Evolutionary conservation across 2,797 vertebrate species (phyloP).

Genomic region (Amazona finschi): DNA sequence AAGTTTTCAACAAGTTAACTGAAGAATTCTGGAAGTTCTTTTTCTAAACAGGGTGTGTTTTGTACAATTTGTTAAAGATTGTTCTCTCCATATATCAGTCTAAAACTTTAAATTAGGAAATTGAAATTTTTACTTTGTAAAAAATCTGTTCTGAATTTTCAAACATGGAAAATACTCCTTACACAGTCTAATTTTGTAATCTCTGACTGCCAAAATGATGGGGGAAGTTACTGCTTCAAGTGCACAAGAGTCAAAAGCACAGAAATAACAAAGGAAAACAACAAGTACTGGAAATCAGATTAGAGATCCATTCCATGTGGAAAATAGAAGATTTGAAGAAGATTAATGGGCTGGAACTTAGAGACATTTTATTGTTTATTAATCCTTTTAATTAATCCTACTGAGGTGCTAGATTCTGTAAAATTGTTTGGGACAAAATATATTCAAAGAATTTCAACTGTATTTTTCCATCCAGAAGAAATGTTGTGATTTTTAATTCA

Average conservation of each 20-base stretch:
- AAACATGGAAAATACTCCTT: background rate
- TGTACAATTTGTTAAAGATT: background rate
- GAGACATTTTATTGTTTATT: background rate
- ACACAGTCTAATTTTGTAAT: background rate
- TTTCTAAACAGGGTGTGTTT: background rate
- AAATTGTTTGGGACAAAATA: background rate
- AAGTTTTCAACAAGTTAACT: background rate
- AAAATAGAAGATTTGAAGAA: background rate
- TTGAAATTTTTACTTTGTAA: background rate
- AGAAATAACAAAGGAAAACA: background rate
- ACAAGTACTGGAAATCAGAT: background rate
- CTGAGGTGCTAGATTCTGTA: background rate
- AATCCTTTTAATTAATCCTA: background rate
- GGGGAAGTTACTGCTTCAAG: background rate
- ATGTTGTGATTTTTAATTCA: background rate
- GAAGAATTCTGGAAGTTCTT: background rate
- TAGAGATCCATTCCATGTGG: constrained; percentile 2
- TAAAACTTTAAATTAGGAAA: background rate
- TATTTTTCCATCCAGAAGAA: background rate
- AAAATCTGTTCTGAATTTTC: background rate
- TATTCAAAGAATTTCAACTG: background rate
- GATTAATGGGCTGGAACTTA: background rate
- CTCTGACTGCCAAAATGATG: background rate
- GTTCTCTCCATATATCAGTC: background rate
- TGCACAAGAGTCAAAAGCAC: background rate